Percentiles rank a stretch among this genome's conserved stretches.
Evolutionary conservation across 2,113 vertebrate species (phyloP).

Genomic region (Puffinus mauretanicus): DNA sequence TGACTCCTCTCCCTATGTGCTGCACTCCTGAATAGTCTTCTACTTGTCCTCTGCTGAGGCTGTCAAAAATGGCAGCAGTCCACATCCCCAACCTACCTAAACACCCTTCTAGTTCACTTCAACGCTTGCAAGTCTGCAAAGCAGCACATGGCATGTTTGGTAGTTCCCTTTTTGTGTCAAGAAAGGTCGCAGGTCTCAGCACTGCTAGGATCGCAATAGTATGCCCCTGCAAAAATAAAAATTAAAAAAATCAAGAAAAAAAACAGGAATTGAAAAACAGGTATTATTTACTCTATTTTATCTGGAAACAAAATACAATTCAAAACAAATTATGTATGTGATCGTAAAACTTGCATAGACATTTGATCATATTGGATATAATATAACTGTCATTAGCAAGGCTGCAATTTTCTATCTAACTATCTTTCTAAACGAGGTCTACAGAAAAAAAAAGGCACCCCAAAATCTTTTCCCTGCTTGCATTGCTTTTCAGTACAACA

Average conservation of each 20-base stretch:
- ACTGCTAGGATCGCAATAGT: background rate
- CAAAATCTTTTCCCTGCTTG: background rate
- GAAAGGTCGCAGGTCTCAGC: too few species aligned
- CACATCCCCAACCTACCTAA: background rate
- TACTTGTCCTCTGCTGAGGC: background rate
- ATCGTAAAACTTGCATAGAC: background rate
- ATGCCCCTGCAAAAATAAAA: background rate
- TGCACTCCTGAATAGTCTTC: background rate
- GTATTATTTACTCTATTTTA: background rate
- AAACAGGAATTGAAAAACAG: background rate
- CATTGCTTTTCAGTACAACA: background rate
- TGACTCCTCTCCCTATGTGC: too few species aligned
- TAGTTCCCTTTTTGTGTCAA: background rate
- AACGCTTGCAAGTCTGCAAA: background rate
- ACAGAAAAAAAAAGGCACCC: background rate
- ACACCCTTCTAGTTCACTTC: background rate
- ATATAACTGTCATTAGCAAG: background rate
- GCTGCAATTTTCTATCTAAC: background rate
- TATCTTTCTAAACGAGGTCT: background rate
- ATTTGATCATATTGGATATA: background rate
- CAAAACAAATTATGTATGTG: rapidly evolving
- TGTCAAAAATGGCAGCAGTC: background rate
- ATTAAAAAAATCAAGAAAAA: background rate
- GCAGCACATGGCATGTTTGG: rapidly evolving
- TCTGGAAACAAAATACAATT: background rate